Percentiles rank a stretch among this genome's conserved stretches.
phyloP scores from a whole-genome alignment of 2,797 vertebrate genomes.

The Myiotriccus ornatus region DNA sequence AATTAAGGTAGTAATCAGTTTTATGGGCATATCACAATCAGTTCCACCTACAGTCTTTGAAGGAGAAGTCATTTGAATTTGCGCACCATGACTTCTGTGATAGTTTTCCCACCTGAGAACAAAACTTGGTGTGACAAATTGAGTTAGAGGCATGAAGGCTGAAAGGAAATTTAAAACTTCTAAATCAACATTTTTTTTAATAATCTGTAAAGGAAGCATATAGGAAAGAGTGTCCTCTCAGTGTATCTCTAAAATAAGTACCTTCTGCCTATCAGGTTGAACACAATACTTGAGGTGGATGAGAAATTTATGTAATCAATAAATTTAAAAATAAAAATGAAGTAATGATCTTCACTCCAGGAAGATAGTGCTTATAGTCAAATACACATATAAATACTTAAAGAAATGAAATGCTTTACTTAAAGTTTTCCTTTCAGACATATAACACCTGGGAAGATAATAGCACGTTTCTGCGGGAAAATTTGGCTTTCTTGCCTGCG shows the following conservation, averaged over 20 bases:
- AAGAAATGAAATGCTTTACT: not conserved
- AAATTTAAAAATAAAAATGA: not conserved
- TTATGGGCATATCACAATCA: conserved; percentile 4
- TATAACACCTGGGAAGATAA: not conserved
- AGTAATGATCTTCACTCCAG: not conserved
- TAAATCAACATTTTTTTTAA: not conserved
- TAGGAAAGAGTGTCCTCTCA: not conserved
- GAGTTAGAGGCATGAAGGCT: not conserved
- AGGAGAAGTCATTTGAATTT: not conserved
- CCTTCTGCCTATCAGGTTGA: not conserved
- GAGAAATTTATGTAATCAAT: not conserved
- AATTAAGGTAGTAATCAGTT: not conserved
- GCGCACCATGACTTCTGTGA: not conserved
- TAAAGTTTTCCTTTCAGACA: not conserved
- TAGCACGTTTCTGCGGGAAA: not conserved
- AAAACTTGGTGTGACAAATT: conserved; percentile 22
- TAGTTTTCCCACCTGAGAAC: not conserved
- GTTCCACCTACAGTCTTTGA: conserved; percentile 14
- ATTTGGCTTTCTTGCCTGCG: not conserved
- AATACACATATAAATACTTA: not conserved
- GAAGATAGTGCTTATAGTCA: not conserved
- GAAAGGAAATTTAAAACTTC: not conserved
- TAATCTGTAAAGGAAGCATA: not conserved
- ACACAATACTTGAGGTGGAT: not conserved
- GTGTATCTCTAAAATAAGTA: not conserved